Base-by-base conservation (phyloP, 1,140 invertebrate species). In the Acromyrmex heyeri region DNA sequence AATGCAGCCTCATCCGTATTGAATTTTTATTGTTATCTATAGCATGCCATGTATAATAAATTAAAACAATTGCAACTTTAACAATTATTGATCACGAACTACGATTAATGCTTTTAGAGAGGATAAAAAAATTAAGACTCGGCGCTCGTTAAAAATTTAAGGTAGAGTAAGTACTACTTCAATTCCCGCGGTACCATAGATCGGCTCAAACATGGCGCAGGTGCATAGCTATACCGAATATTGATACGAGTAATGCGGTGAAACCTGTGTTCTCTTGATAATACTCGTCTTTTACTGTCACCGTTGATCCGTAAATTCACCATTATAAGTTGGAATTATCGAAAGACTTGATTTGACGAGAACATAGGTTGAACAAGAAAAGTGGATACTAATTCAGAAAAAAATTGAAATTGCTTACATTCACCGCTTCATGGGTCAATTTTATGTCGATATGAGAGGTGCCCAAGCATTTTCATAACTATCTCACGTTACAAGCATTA, bases 61-160 rank as follows among this genome's bases (percentile, higher is more conserved):
- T 16, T 8, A 18, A 81, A 59, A 59, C 38, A 72, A 61, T 59
- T 59, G 18, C 3, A 7, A 27, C 14, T 61, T 59, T 6, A 57
- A 16, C 24, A 69, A 75, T 75, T 16, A 10, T 6, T 14, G 38
- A n/a, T 38, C 38, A 18, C n/a, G 7, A 82, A 34, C 77, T 18
- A 44, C 53, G 79, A 50, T 73, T 62, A 73, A 73, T 27, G 55
- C 34, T 38, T 73, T 12, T 12, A 21, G 24, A 21, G 67, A 44
- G 21, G 10, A 30, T 21, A 0, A 69, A 34, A 57, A 10, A 72
- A 18, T 57, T 27, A 44, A 70, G 78, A 30, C 21, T 50, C 53
- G 38, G 18, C 10, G 34, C 79, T 83, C 24, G 38, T 83, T 83
- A 83, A 83, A 83, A 83, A 83, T 83, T 75, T 48, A 83, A 83